These are phyloP conservation scores for Psittacula echo DNA, from an alignment of 2,797 vertebrate genomes.

Conservation along the genomic window DNA sequence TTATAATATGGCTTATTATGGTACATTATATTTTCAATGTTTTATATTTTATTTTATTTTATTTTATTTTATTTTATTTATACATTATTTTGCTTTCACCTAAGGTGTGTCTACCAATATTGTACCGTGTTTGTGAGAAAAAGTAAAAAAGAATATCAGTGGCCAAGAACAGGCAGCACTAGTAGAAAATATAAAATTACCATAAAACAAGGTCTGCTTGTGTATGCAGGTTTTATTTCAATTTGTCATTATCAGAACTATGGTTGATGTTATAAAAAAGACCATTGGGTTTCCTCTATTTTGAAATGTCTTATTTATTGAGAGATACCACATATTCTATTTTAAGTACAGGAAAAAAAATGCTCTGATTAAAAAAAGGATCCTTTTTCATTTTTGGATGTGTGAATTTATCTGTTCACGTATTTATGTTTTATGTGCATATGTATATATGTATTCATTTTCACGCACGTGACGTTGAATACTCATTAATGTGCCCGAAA, in stretches of 20 bases:
- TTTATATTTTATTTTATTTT: neutral
- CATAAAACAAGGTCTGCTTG: neutral
- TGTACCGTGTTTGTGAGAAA: neutral
- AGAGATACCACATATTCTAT: neutral
- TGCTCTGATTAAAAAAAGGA: neutral
- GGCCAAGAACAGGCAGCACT: neutral
- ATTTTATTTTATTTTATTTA: neutral
- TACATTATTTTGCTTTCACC: neutral
- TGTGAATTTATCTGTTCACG: neutral
- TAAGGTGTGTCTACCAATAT: neutral
- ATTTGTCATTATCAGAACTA: neutral
- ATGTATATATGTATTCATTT: neutral
- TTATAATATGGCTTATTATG: neutral
- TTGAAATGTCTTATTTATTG: neutral
- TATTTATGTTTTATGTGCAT: neutral
- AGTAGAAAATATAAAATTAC: neutral
- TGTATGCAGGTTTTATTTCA: neutral
- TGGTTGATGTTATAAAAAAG: neutral
- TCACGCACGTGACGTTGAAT: neutral
- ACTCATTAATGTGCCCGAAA: neutral
- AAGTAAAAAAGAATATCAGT: neutral
- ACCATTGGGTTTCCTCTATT: neutral
- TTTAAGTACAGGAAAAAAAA: neutral
- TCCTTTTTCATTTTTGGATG: neutral
- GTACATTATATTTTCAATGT: neutral